These are phyloP conservation scores for Actinopyga echinites DNA, from an alignment of 53 echinoderm and acorn worm genomes.

Conservation along the genomic window DNA sequence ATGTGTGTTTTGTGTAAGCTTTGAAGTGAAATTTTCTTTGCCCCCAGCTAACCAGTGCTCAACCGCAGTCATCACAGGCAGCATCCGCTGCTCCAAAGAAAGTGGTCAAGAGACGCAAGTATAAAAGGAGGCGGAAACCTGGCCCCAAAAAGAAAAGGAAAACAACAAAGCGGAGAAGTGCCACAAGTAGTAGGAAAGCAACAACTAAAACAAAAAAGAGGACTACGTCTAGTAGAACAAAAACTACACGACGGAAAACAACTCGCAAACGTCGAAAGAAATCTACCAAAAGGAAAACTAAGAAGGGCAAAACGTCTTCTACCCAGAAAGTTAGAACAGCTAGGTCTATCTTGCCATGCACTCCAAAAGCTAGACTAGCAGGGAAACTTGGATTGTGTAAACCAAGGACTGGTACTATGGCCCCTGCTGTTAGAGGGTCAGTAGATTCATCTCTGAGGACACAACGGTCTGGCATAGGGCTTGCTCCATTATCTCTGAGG, in stretches of 20 bases:
- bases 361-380: constrained; percentile 71
- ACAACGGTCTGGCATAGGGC: constrained; percentile 6
- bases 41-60: too few species aligned
- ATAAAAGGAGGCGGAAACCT: constrained; percentile 17
- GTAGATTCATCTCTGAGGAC: not conserved
- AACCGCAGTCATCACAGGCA: too few species aligned
- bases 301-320: constrained; percentile 20
- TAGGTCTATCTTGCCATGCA: constrained; percentile 55
- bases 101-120: too few species aligned
- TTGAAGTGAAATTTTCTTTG: too few species aligned
- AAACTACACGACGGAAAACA: constrained; percentile 37
- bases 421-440: constrained; percentile 55
- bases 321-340: constrained; percentile 48
- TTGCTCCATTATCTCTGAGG: constrained; percentile 1
- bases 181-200: constrained; percentile 40
- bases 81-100: too few species aligned
- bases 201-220: constrained; percentile 38
- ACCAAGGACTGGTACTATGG: constrained; percentile 71
- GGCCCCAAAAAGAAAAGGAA: constrained; percentile 52
- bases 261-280: constrained; percentile 38
- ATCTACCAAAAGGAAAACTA: constrained; percentile 35
- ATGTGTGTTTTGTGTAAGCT: too few species aligned
- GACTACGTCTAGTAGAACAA: constrained; percentile 46
- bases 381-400: constrained; percentile 81
- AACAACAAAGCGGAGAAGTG: constrained; percentile 42